Base-by-base conservation (phyloP, 2,888 invertebrate species). In the Pristionchus exspectatus region DNA sequence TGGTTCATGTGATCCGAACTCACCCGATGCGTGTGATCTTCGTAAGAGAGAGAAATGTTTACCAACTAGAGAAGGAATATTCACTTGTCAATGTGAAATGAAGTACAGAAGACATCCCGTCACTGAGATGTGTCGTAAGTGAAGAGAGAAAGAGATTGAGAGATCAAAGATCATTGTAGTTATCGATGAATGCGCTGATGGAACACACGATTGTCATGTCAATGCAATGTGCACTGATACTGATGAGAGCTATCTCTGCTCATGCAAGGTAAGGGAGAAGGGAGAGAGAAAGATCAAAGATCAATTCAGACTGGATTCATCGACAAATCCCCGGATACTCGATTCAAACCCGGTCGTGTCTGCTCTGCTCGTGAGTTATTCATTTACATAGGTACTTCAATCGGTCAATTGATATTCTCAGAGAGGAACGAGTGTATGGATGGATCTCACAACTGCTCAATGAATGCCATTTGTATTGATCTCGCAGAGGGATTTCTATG, bases 351-450 rank as follows among this genome's bases (percentile, higher is more conserved):
- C 14, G 94, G 94, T 89, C 90, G 94, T 50, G 90, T 92, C n/a
- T 94, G 94, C 91, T 90, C 90, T 14, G 88, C 91, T 84, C 91
- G 93, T 93, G 66, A 90, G 92, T 81, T 10, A 54, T 59, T 72
- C 10, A 2, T 30, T 84, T 5, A 3, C 56, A 4, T 21, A 63
- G 21, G 27, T 59, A 14, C 21, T 50, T 50, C 59, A 59, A 18
- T 59, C 63, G n/a, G 4, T 63, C 5, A 86, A 86, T 86, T 24
- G 18, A 86, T 86, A 27, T n/a, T 44, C 54, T 90, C 95, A 97
- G 98, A 98, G 96, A 98, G 97, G 95, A 97, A 98, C 95, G 98
- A 98, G 95, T 98, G 98, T 93, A 96, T 97, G 93, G 96, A 96
- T 0, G 96, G 97, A 93, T 97, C 97, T 95, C 97, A 98, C 95